Evolutionary conservation across 2,797 vertebrate genomes (phyloP).

Genomic region (Etheostoma perlongum): DNA sequence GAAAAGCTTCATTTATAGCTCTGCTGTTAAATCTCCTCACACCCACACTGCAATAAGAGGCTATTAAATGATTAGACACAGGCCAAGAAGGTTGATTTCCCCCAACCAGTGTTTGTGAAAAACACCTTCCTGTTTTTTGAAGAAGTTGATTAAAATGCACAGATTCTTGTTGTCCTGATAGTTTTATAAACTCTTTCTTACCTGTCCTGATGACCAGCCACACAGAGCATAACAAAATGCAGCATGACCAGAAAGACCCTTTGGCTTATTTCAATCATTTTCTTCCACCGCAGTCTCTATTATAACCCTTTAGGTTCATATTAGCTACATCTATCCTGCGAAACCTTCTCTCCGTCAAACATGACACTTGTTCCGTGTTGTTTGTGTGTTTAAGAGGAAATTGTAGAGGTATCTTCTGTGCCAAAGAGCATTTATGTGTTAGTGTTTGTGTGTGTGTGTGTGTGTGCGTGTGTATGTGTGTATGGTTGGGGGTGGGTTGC

Average conservation of each 20-base stretch:
- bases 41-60: slow-evolving; percentile 48
- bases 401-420: slow-evolving; percentile 19
- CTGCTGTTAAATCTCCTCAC: slow-evolving; percentile 60
- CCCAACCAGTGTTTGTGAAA: slow-evolving; percentile 2
- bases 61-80: slow-evolving; percentile 58
- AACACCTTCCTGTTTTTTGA: slow-evolving; percentile 4
- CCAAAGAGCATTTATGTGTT: slow-evolving; percentile 45
- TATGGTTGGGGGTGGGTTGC: slow-evolving; percentile 16
- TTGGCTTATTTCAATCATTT: slow-evolving; percentile 64
- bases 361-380: slow-evolving; percentile 5
- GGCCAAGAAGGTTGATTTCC: slow-evolving; percentile 25
- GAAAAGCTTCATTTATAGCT: slow-evolving; percentile 38
- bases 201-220: slow-evolving; percentile 63
- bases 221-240: slow-evolving; percentile 58
- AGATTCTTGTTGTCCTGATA: neutral
- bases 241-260: slow-evolving; percentile 46
- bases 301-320: slow-evolving; percentile 47
- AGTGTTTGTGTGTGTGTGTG: slow-evolving; percentile 1
- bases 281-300: slow-evolving; percentile 41
- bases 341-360: slow-evolving; percentile 11
- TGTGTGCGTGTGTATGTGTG: slow-evolving; percentile 31
- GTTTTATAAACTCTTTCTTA: slow-evolving; percentile 46
- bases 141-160: neutral
- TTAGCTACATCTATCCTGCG: slow-evolving; percentile 26
- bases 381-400: slow-evolving; percentile 33